Percentiles rank a stretch among this genome's conserved stretches.
Evolutionary conservation across 1,140 invertebrate genomes (phyloP).

Genomic region (Drosophila varians): DNA sequence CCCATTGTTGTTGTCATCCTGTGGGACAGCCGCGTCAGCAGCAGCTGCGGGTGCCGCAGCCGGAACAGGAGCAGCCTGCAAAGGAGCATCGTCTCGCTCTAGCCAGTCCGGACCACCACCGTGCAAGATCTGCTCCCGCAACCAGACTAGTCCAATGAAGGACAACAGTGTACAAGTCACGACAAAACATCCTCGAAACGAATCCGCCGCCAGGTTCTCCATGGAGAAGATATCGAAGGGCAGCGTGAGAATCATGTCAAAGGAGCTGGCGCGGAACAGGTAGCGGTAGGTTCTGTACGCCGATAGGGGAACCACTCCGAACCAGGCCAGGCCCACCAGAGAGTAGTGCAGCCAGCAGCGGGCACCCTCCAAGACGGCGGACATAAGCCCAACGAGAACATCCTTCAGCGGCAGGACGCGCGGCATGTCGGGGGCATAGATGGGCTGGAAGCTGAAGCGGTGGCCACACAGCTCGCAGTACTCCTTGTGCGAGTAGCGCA

Average conservation of each 20-base stretch:
- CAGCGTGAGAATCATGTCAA: conserved; percentile 92
- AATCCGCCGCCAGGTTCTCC: conserved; percentile 96
- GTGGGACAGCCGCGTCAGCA: conserved; percentile 82
- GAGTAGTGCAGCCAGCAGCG: conserved; percentile 99
- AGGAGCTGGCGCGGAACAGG: conserved; percentile 94
- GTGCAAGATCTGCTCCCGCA: conserved; percentile 98
- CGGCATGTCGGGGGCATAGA: conserved; percentile 99
- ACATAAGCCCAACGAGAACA: conserved; percentile 93
- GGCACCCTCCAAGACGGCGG: conserved; percentile 94
- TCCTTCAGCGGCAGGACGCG: conserved; percentile 92
- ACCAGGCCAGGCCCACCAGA: conserved; percentile 97
- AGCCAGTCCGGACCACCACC: conserved; percentile 98
- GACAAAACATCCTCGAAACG: conserved; percentile 98
- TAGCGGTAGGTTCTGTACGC: conserved; percentile 98
- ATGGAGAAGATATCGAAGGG: conserved; percentile 96
- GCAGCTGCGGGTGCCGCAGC: conserved; percentile 75
- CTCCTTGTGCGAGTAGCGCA: conserved; percentile 98
- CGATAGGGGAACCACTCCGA: conserved; percentile 97
- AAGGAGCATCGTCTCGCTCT: conserved; percentile 87
- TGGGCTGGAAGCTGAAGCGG: conserved; percentile 98
- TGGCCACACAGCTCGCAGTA: conserved; percentile 99
- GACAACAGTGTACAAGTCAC: conserved; percentile 98
- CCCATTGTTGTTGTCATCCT: conserved; percentile 71
- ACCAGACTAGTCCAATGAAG: conserved; percentile 98
- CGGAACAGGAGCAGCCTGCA: conserved; percentile 72